Conservation (phyloP, 2,888 invertebrate genomes). For the Bellardia bayeri region DNA sequence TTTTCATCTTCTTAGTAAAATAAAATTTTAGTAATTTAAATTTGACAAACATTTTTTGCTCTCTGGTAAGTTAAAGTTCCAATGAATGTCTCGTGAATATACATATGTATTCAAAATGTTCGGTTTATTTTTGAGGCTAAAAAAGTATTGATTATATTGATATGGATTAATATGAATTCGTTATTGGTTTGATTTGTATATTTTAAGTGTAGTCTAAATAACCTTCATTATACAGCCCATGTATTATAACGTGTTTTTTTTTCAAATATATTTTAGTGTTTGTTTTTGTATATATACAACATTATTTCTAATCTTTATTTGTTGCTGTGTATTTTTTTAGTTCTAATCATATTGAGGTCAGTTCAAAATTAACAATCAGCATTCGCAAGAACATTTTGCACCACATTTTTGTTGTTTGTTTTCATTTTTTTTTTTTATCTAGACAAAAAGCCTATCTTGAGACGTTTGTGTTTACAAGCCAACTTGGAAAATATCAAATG, state of each 20-base stretch:
- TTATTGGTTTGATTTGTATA: background rate
- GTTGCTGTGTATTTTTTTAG: background rate
- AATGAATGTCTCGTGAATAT: background rate
- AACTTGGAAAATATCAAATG: too few relatives aligned
- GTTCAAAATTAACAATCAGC: conserved; percentile 25
- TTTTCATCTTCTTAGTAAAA: too few relatives aligned
- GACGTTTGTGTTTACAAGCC: background rate
- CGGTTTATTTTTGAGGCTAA: background rate
- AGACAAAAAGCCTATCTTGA: conserved; percentile 30
- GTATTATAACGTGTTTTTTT: conserved; percentile 29
- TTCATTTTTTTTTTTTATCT: conserved; percentile 17
- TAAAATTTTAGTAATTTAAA: too few relatives aligned
- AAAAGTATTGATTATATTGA: background rate
- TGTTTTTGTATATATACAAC: conserved; percentile 11
- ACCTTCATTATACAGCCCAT: conserved; percentile 42
- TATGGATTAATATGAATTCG: background rate
- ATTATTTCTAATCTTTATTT: background rate
- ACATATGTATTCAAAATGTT: background rate
- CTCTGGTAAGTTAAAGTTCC: too few relatives aligned
- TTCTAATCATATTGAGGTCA: conserved; percentile 50
- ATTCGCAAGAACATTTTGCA: conserved; percentile 42
- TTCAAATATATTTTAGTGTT: background rate
- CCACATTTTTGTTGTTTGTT: background rate
- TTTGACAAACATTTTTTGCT: too few relatives aligned
- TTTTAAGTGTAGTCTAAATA: conserved; percentile 30